phyloP scores from a whole-genome alignment of 2,888 invertebrate genomes.

The Meiosimyza platycephala region DNA sequence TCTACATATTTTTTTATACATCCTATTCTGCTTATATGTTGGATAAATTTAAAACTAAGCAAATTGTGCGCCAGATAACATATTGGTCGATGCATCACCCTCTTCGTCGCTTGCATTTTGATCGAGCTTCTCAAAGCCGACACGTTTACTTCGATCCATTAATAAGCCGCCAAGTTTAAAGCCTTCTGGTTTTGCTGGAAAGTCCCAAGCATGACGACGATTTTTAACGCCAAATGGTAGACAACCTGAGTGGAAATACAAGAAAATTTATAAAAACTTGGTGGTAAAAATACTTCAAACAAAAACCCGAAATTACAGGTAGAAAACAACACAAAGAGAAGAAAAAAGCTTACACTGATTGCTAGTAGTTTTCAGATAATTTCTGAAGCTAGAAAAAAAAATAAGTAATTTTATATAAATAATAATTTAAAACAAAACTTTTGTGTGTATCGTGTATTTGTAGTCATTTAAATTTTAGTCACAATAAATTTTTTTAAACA shows the following conservation, averaged over 20 bases:
- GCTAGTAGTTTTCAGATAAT: constrained; percentile 6
- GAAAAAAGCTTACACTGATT: constrained; percentile 20
- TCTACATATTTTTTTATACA: constrained; percentile 9
- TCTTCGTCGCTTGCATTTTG: constrained; percentile 77
- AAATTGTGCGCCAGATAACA: constrained; percentile 65
- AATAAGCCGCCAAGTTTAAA: constrained; percentile 76
- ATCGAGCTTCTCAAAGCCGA: constrained; percentile 74
- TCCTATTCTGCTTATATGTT: background rate
- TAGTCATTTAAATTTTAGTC: constrained; percentile 30
- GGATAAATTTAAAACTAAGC: constrained; percentile 48
- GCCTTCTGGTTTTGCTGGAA: constrained; percentile 69
- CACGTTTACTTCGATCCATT: constrained; percentile 67
- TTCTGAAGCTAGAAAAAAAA: constrained; percentile 26
- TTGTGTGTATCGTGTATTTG: background rate
- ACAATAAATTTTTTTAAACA: constrained; percentile 29
- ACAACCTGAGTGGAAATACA: constrained; percentile 56
- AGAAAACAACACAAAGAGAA: constrained; percentile 4
- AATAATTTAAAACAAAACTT: constrained; percentile 25
- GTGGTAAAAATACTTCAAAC: constrained; percentile 14
- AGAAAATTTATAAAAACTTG: constrained; percentile 16
- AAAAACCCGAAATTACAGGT: background rate
- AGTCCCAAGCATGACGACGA: constrained; percentile 68
- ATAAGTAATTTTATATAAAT: constrained; percentile 25
- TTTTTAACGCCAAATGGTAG: constrained; percentile 62
- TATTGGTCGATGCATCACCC: constrained; percentile 68